These are phyloP conservation scores for Napeogenes sylphis DNA, from an alignment of 2,888 invertebrate species.

Conservation along the genomic window DNA sequence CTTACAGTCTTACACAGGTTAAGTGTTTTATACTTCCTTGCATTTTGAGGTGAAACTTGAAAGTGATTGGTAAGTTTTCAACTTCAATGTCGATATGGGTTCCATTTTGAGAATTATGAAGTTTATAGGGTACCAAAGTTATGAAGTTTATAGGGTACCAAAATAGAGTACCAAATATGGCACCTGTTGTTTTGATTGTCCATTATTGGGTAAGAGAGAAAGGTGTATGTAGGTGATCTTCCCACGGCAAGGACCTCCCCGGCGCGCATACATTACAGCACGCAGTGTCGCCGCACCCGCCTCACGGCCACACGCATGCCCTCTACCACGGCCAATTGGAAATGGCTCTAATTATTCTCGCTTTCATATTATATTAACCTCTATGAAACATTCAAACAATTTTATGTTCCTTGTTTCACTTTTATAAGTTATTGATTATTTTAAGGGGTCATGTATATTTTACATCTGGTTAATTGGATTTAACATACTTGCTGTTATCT, in stretches of 20 bases:
- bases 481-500: no score
- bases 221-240: slow-evolving; percentile 49
- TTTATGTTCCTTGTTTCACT: slow-evolving; percentile 18
- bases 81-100: neutral
- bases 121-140: slow-evolving; percentile 28
- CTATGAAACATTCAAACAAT: slow-evolving; percentile 25
- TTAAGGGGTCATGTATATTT: slow-evolving; percentile 1
- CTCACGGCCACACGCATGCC: slow-evolving; percentile 43
- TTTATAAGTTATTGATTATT: slow-evolving; percentile 21
- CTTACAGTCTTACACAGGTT: neutral
- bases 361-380: slow-evolving; percentile 28
- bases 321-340: slow-evolving; percentile 44
- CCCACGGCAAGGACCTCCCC: slow-evolving; percentile 72
- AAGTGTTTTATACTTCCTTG: no score
- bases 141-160: slow-evolving; percentile 30
- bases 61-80: no score
- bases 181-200: slow-evolving; percentile 36
- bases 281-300: slow-evolving; percentile 41
- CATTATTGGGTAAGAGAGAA: slow-evolving; percentile 39
- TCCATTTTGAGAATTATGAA: slow-evolving; percentile 26
- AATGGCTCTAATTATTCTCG: slow-evolving; percentile 37
- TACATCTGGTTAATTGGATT: neutral
- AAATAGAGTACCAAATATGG: slow-evolving; percentile 37
- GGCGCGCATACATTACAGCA: slow-evolving; percentile 70
- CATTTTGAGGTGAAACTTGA: no score